A percentile compares a stretch with the other conserved stretches of the same genome.
These are phyloP conservation scores for Hirtodrosophila alboralis DNA, from an alignment of 2,888 invertebrate species.

Conservation along the genomic window DNA sequence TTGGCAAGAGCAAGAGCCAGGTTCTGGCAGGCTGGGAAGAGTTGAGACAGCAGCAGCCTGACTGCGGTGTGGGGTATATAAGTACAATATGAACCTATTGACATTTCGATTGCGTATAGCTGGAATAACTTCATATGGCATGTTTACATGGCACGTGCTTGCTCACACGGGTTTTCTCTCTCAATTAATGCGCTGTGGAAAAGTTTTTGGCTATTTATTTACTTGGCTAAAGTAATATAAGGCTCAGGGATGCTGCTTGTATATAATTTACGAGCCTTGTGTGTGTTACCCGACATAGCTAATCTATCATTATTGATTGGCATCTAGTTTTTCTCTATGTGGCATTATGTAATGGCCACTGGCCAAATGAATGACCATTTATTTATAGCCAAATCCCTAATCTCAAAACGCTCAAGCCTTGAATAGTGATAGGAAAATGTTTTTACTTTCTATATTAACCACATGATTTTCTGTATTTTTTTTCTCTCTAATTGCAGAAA, in stretches of 20 bases:
- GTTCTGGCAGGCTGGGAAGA: conserved; percentile 14
- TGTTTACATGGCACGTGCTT: conserved; percentile 50
- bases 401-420: conserved; percentile 26
- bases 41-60: conserved; percentile 1
- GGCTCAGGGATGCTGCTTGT: conserved; percentile 21
- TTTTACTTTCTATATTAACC: conserved; percentile 38
- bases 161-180: conserved; percentile 7
- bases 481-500: conserved; percentile 63
- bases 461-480: conserved; percentile 35
- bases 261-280: conserved; percentile 58
- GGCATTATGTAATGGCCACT: conserved; percentile 56
- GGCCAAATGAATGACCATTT: conserved; percentile 59
- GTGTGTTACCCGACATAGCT: conserved; percentile 46
- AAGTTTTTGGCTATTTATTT: conserved; percentile 68
- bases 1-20: conserved; percentile 34
- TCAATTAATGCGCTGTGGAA: conserved; percentile 64
- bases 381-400: conserved; percentile 51
- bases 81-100: conserved; percentile 60
- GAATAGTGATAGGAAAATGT: conserved; percentile 11
- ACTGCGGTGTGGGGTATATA: conserved; percentile 6
- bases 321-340: conserved; percentile 42
- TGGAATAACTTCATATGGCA: conserved; percentile 45
- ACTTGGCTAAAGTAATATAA: conserved; percentile 18
- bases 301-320: conserved; percentile 78
- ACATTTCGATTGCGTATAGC: conserved; percentile 70